Conservation (phyloP, 2,888 invertebrate genomes). For the Drosophila flavopinicola region DNA sequence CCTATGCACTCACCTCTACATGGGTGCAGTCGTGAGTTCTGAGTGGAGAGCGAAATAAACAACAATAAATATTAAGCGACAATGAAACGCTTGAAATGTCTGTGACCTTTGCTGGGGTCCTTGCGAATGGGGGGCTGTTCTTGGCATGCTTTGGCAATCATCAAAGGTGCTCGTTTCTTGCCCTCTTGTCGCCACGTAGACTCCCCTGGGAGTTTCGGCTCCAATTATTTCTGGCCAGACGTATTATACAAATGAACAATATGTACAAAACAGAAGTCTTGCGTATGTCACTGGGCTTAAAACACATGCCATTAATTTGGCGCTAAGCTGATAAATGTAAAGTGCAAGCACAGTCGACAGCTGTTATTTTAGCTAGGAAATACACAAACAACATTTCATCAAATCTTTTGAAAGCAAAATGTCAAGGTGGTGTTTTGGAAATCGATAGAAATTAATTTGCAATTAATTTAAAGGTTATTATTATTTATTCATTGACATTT, state of each 20-base stretch:
- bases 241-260: constrained; percentile 64
- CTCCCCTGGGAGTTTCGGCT: constrained; percentile 52
- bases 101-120: constrained; percentile 63
- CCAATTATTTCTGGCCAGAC: constrained; percentile 62
- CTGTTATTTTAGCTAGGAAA: too few relatives aligned
- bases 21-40: constrained; percentile 47
- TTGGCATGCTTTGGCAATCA: constrained; percentile 1
- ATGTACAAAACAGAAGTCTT: constrained; percentile 23
- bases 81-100: constrained; percentile 74
- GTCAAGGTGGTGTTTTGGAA: too few relatives aligned
- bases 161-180: constrained; percentile 34
- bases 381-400: too few relatives aligned
- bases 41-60: constrained; percentile 42
- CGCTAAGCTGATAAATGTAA: constrained; percentile 9
- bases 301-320: constrained; percentile 16
- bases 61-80: constrained; percentile 64
- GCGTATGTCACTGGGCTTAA: constrained; percentile 14
- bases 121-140: neutral
- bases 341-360: neutral
- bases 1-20: neutral
- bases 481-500: too few relatives aligned
- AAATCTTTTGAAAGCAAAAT: too few relatives aligned
- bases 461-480: too few relatives aligned
- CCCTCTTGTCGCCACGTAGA: constrained; percentile 28
- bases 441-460: too few relatives aligned